Conservation (phyloP, 2,797 vertebrate genomes). For the Poecile montanus region DNA sequence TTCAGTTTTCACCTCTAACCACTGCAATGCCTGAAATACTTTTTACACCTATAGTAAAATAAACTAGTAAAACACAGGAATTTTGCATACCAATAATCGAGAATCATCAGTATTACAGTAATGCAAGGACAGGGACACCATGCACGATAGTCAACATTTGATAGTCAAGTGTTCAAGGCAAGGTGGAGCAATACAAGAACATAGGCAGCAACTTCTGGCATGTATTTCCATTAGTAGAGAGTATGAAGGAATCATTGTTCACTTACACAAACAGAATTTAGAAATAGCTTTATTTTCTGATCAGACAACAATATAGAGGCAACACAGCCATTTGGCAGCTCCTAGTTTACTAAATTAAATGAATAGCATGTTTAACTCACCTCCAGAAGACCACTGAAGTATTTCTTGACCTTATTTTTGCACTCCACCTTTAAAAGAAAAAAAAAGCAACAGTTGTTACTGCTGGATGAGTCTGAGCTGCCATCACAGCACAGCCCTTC, state of each 20-base stretch:
- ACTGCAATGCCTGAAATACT: neutral
- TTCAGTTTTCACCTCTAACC: neutral
- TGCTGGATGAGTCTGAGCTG: neutral
- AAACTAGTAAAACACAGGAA: neutral
- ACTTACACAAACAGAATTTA: neutral
- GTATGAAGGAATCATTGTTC: neutral
- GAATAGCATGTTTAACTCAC: neutral
- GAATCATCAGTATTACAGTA: neutral
- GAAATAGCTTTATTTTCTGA: neutral
- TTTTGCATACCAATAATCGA: neutral
- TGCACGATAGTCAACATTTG: neutral
- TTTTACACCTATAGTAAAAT: neutral
- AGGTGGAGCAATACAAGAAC: neutral
- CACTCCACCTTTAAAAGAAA: neutral
- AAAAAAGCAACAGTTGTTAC: neutral
- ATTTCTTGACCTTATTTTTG: neutral
- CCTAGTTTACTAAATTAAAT: neutral
- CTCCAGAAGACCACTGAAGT: neutral
- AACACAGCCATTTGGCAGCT: neutral
- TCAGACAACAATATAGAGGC: neutral
- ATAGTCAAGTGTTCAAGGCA: fast-evolving
- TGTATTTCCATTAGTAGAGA: neutral
- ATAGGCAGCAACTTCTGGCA: neutral
- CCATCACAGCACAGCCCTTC: neutral
- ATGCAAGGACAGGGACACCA: fast-evolving